Evolutionary conservation across 1,140 invertebrate species (phyloP), one percentile per base, ranked within the genome.

Genomic region (Pinna nobilis): DNA sequence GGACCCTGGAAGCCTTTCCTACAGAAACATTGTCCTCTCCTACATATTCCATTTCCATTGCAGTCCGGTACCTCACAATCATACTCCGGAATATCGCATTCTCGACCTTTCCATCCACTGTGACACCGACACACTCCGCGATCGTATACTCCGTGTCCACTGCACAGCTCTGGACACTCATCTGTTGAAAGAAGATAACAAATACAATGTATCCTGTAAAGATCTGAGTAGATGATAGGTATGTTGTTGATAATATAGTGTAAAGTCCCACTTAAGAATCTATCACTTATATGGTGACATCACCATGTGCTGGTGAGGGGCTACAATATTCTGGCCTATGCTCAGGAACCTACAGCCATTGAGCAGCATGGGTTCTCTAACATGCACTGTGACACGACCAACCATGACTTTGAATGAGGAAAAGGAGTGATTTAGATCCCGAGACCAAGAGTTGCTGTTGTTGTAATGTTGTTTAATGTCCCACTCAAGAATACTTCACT

Each of bases 101-200:
- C 89, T 3, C 66, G 69, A 13, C 89, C 89, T 63, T 89, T 88
- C 88, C 88, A 90, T 9, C 86, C 85, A 7, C 70, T 47, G 64
- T 84, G 82, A 78, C 89, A 90, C 2, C 81, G 68, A 72, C 89
- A 90, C n/a, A 74, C 73, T 4, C 88, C 89, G 41, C 81, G 76
- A 7, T 81, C 77, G 70, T 86, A 88, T 32, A 82, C 77, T 4
- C 89, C 89, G 70, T 89, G 87, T 6, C 86, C 87, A 76, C 63
- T 86, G 75, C 89, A 90, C 35, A 90, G 59, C 1, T 84, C 95
- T 1, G 97, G 95, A 87, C 98, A 99, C 84, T 81, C 78, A 37
- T 74, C 87, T 88, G 76, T 32, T 79, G 73, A 32, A 35, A 35
- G 61, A 65, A n/a, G n/a, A n/a, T n/a, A n/a, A n/a, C n/a, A n/a